phyloP scores from a whole-genome alignment of 1,140 invertebrate genomes.

The Ylistrum balloti region DNA sequence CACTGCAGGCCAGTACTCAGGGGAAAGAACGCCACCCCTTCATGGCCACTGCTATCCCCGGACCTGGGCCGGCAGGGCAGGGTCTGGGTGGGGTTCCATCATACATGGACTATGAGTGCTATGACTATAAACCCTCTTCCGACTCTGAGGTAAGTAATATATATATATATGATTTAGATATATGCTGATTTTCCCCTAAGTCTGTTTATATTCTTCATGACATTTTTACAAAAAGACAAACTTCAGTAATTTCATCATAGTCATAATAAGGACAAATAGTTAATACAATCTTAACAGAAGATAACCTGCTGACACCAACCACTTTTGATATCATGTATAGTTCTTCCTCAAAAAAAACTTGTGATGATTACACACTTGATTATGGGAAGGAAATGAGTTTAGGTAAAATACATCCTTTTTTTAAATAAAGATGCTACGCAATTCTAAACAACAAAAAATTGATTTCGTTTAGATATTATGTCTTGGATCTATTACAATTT shows the following conservation, averaged over 20 bases:
- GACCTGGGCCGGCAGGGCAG: constrained; percentile 21
- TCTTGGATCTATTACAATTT: no score
- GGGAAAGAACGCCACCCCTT: constrained; percentile 4
- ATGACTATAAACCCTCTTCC: neutral
- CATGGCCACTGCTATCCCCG: neutral
- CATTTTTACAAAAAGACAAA: neutral
- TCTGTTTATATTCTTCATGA: neutral
- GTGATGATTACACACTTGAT: no score
- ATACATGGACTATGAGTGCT: constrained; percentile 16
- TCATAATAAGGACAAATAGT: neutral
- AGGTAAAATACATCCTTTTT: no score
- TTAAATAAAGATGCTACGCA: no score
- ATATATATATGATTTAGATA: neutral
- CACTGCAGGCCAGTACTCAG: neutral
- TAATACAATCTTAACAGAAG: no score
- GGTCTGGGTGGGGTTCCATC: neutral
- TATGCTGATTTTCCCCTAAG: no score
- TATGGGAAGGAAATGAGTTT: no score
- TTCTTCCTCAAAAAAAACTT: neutral
- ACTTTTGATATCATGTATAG: neutral
- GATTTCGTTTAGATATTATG: no score
- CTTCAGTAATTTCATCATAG: neutral
- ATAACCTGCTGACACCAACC: neutral
- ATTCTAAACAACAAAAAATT: no score
- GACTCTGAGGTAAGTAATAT: neutral